Percentiles rank a stretch among this genome's conserved stretches.
These are phyloP conservation scores for Aphrocallistes beatrix DNA, from an alignment of 37 sponge, comb jelly and placozoan species.

Conservation along the genomic window DNA sequence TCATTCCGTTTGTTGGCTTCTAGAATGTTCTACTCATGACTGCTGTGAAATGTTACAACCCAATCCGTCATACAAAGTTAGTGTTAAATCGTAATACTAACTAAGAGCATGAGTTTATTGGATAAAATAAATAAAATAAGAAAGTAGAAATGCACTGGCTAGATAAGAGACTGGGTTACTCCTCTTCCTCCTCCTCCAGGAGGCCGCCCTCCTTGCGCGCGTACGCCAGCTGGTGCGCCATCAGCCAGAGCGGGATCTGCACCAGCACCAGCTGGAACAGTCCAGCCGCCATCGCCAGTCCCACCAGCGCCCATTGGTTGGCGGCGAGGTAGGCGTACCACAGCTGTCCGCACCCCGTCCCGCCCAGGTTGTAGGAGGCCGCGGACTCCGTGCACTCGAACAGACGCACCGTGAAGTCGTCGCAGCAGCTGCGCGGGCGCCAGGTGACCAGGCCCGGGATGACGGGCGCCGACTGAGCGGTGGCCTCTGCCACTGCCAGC, in stretches of 20 bases:
- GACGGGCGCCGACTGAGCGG: not conserved
- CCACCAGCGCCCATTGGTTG: not conserved
- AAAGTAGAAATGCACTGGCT: no score
- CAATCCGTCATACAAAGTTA: no score
- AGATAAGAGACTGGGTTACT: not conserved
- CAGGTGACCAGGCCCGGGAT: not conserved
- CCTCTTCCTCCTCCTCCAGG: not conserved
- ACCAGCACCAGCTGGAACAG: not conserved
- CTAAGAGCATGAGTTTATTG: no score
- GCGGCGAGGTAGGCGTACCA: not conserved
- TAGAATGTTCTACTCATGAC: no score
- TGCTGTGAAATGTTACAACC: no score
- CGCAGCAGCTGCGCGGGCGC: not conserved
- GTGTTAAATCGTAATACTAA: no score
- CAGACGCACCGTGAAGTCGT: not conserved
- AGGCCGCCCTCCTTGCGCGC: not conserved
- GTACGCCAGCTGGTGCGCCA: not conserved
- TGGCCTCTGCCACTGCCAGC: not conserved
- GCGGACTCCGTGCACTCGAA: not conserved
- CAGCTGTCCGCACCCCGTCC: not conserved
- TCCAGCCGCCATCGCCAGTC: not conserved
- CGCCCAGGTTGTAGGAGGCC: not conserved
- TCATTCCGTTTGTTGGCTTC: no score
- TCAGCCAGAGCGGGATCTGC: not conserved
- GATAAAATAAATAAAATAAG: no score